These are phyloP conservation scores for Bathybates hornii DNA, from an alignment of 2,113 vertebrate genomes.

Conservation along the genomic window DNA sequence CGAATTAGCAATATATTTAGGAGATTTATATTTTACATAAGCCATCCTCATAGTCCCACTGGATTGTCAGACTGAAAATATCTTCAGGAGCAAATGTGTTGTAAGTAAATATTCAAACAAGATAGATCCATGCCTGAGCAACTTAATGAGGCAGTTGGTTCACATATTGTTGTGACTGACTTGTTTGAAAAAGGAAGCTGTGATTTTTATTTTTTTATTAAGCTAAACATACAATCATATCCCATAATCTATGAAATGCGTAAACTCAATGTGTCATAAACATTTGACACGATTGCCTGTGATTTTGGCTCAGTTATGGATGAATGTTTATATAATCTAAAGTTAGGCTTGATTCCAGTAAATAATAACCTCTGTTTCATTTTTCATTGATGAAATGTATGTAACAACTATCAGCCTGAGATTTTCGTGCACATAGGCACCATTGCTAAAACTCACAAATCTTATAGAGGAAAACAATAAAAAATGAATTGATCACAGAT, in stretches of 20 bases:
- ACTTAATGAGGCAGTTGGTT: neutral
- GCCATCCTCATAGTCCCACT: neutral
- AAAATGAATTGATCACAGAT: neutral
- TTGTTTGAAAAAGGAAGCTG: neutral
- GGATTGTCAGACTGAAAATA: neutral
- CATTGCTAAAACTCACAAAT: neutral
- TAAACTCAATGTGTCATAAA: neutral
- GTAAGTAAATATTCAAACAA: neutral
- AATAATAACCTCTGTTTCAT: neutral
- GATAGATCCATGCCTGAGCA: neutral
- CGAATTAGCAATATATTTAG: neutral
- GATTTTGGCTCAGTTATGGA: neutral
- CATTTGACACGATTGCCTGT: neutral
- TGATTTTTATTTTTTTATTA: neutral
- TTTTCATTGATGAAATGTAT: neutral
- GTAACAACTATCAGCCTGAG: neutral
- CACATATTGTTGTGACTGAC: neutral
- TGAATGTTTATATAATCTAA: neutral
- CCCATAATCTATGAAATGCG: neutral
- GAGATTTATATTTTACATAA: neutral
- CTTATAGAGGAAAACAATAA: neutral
- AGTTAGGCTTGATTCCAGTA: neutral
- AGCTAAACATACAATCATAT: neutral
- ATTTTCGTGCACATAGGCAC: neutral
- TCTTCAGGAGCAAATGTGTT: neutral